A percentile compares a stretch with the other conserved stretches of the same genome.
Evolutionary conservation across 2,888 invertebrate species (phyloP).

Genomic region (Trichogramma evanescens): DNA sequence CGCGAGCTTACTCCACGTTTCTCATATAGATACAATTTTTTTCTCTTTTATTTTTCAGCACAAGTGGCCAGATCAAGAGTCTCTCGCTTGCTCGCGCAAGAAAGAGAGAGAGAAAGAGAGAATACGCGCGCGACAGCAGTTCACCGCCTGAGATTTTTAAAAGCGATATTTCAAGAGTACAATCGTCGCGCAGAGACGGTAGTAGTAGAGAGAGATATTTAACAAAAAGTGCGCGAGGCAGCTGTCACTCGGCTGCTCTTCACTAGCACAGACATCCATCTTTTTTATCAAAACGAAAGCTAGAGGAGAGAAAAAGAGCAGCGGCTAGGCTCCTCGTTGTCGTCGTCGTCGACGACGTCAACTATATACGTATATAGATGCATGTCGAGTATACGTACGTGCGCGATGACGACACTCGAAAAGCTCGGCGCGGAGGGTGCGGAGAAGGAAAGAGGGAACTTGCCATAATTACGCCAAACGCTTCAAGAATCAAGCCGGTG

Average conservation of each 20-base stretch:
- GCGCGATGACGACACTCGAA: background rate
- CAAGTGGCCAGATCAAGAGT: too few relatives aligned
- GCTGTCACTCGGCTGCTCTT: conserved; percentile 17
- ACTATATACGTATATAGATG: background rate
- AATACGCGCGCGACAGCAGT: background rate
- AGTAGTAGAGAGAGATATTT: conserved; percentile 1
- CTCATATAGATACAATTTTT: too few relatives aligned
- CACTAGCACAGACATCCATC: conserved; percentile 18
- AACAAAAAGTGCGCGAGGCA: conserved; percentile 15
- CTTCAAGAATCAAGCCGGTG: too few relatives aligned
- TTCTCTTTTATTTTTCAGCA: too few relatives aligned
- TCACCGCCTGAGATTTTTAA: conserved; percentile 10
- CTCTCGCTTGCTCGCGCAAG: background rate
- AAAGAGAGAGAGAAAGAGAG: background rate
- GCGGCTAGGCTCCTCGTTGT: background rate
- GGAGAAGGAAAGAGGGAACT: background rate
- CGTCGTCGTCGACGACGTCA: background rate
- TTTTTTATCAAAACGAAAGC: conserved; percentile 20
- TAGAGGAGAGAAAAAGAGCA: conserved; percentile 4
- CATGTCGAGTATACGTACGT: background rate
- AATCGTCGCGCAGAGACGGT: background rate
- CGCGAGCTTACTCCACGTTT: too few relatives aligned
- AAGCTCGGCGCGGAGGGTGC: background rate
- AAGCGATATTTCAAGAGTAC: conserved; percentile 17
- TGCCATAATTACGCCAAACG: background rate